Evolutionary conservation across 1,140 invertebrate species (phyloP).

Genomic region (Diachasma alloeum): DNA sequence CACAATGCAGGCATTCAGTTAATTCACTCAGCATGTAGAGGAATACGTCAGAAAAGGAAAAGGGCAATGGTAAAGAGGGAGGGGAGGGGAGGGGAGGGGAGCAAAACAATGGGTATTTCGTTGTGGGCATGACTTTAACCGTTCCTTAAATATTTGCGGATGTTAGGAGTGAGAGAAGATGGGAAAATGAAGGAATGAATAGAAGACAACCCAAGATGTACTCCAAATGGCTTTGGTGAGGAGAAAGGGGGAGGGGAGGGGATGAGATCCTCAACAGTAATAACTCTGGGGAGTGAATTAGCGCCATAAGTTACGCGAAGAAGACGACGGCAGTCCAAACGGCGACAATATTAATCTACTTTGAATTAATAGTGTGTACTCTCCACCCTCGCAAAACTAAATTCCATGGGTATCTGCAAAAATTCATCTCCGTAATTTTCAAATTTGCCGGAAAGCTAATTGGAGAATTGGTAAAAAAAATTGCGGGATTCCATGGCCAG

Average conservation of each 20-base stretch:
- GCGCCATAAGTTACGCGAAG: conserved; percentile 28
- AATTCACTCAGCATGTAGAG: conserved; percentile 8
- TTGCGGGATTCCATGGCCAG: too few relatives aligned
- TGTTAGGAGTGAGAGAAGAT: not conserved
- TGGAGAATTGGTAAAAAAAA: too few relatives aligned
- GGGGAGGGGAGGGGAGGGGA: not conserved
- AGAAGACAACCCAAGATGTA: conserved; percentile 8
- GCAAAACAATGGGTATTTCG: conserved; percentile 11
- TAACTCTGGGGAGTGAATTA: conserved; percentile 28
- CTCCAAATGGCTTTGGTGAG: not conserved
- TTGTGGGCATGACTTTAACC: conserved; percentile 23
- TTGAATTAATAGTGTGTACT: conserved; percentile 28
- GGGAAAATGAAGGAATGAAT: conserved; percentile 8
- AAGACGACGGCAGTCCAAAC: conserved; percentile 23
- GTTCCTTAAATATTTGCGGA: conserved; percentile 32
- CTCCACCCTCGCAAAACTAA: not conserved
- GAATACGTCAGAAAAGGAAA: not conserved
- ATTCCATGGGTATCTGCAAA: conserved; percentile 2
- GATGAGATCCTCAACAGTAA: conserved; percentile 16
- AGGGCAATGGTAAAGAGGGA: not conserved
- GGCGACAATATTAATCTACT: conserved; percentile 31
- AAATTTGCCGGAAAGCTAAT: too few relatives aligned
- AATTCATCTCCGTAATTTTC: too few relatives aligned
- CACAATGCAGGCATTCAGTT: conserved; percentile 7
- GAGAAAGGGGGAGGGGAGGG: not conserved